A percentile compares a stretch with the other conserved stretches of the same genome.
Conservation (phyloP, 2,113 vertebrate species). For the Caloenas nicobarica region DNA sequence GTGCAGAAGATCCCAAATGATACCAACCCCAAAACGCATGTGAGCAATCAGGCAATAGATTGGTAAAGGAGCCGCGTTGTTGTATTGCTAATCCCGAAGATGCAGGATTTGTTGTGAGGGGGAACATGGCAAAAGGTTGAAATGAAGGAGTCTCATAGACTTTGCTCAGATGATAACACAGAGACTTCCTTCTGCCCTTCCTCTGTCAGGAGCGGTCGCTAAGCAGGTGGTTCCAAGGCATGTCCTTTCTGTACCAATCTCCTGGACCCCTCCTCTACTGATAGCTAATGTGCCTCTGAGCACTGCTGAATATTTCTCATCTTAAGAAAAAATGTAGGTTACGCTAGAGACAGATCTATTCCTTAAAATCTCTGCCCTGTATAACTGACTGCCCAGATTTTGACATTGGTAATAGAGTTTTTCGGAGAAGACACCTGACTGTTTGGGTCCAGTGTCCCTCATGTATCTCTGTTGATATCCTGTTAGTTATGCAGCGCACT, state of each 20-base stretch:
- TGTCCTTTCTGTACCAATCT: not conserved
- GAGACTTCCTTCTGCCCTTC: not conserved
- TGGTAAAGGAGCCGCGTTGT: not conserved
- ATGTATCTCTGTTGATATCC: not conserved
- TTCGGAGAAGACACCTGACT: not conserved
- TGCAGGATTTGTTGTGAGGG: not conserved
- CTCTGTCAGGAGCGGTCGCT: not conserved
- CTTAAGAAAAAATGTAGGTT: not conserved
- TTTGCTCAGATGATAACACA: not conserved
- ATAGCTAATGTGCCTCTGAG: not conserved
- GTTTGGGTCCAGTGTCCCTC: not conserved
- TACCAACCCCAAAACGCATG: not conserved
- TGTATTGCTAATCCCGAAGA: not conserved
- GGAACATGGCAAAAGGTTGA: not conserved
- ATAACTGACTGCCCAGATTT: not conserved
- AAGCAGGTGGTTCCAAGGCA: not conserved
- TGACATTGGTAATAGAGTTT: not conserved
- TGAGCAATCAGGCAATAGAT: not conserved
- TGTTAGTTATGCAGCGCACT: not conserved
- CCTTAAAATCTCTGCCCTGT: not conserved
- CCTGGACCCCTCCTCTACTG: not conserved
- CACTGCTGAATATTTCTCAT: not conserved
- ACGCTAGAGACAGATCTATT: not conserved
- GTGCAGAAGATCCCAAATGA: not conserved
- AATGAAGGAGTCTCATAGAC: not conserved